Conservation (phyloP, 1,140 invertebrate species). For the Coelopa frigida region DNA sequence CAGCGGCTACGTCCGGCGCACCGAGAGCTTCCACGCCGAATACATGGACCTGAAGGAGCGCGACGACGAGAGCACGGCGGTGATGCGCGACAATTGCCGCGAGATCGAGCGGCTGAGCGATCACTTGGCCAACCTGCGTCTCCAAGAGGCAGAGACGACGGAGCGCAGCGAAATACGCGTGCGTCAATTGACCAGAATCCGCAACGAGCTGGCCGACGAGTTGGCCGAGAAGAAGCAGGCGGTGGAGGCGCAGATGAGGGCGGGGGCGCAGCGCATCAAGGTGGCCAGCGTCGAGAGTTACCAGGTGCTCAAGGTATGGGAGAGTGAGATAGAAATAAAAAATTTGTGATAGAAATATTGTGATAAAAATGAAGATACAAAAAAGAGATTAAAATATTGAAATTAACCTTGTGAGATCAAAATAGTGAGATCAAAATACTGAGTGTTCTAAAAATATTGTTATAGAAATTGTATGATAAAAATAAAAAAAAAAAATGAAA, state of each 20-base stretch:
- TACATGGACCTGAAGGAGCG: slow-evolving; percentile 41
- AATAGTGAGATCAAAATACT: no score
- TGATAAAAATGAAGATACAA: no score
- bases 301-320: slow-evolving; percentile 27
- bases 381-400: no score
- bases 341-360: no score
- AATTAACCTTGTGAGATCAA: no score
- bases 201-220: slow-evolving; percentile 25
- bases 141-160: slow-evolving; percentile 26
- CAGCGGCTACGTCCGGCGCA: slow-evolving; percentile 34
- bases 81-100: slow-evolving; percentile 30
- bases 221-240: slow-evolving; percentile 22
- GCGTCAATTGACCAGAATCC: slow-evolving; percentile 26
- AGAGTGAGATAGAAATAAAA: no score
- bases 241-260: slow-evolving; percentile 24
- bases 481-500: no score
- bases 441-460: no score
- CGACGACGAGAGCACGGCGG: slow-evolving; percentile 33
- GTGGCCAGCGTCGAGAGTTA: slow-evolving; percentile 32
- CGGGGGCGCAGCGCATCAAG: slow-evolving; percentile 27
- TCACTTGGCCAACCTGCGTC: slow-evolving; percentile 27
- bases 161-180: slow-evolving; percentile 29
- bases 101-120: slow-evolving; percentile 33
- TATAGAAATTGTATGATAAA: no score
- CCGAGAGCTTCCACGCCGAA: slow-evolving; percentile 38